Evolutionary conservation across 2,797 vertebrate species (phyloP).

Genomic region (Enoplosus armatus): DNA sequence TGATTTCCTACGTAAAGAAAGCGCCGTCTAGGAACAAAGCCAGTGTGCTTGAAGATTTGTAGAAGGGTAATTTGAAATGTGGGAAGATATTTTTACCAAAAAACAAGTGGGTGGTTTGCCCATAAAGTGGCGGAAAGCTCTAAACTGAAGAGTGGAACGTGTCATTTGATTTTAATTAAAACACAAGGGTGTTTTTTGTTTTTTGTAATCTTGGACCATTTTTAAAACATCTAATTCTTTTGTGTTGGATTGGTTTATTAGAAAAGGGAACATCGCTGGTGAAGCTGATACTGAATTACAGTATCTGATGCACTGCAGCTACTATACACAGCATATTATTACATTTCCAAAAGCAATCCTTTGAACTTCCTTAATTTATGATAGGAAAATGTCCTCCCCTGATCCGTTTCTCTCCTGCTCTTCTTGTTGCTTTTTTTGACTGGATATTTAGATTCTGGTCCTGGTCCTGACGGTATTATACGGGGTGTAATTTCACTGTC

Average conservation of each 20-base stretch:
- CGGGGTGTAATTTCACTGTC: conserved; percentile 78
- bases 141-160: background rate
- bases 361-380: conserved; percentile 7
- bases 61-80: conserved; percentile 38
- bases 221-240: background rate
- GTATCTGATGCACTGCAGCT: background rate
- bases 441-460: conserved; percentile 29
- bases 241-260: background rate
- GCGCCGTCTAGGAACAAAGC: conserved; percentile 43
- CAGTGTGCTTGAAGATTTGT: conserved; percentile 39
- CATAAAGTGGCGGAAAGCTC: conserved; percentile 20
- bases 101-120: conserved; percentile 43
- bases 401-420: background rate
- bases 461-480: conserved; percentile 3
- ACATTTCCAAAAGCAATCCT: background rate
- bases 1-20: conserved; percentile 58
- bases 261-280: background rate
- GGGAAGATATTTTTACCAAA: conserved; percentile 43
- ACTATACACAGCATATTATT: background rate
- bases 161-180: conserved; percentile 20
- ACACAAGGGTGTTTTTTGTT: conserved; percentile 7
- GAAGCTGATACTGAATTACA: background rate
- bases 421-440: conserved; percentile 32
- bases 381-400: conserved; percentile 1
- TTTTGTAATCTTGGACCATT: background rate